phyloP scores from a whole-genome alignment of 2,888 invertebrate genomes.

The Sarcophaga caerulescens region DNA sequence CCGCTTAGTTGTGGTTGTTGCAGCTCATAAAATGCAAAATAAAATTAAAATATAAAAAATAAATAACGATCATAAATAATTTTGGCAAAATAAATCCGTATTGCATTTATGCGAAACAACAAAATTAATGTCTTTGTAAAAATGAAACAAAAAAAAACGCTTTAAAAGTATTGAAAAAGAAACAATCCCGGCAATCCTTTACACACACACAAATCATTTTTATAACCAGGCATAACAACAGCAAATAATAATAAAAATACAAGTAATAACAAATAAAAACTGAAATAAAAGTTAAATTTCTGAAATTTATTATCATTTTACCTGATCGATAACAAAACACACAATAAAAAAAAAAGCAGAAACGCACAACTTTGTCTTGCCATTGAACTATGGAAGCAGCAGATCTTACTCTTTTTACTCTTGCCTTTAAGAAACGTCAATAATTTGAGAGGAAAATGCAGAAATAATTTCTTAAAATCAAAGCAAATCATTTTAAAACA shows the following conservation, averaged over 20 bases:
- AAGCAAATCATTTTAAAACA: conserved; percentile 7
- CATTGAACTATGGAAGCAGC: neutral
- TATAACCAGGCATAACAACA: conserved; percentile 60
- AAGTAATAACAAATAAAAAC: neutral
- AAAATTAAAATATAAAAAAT: neutral
- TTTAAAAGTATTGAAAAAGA: neutral
- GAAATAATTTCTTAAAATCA: neutral
- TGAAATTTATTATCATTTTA: conserved; percentile 65
- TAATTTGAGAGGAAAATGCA: conserved; percentile 42
- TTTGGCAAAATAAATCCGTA: conserved; percentile 1
- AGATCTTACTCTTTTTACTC: neutral
- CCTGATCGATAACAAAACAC: conserved; percentile 65
- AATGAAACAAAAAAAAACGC: conserved; percentile 1
- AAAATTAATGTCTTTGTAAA: conserved; percentile 34
- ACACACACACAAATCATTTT: conserved; percentile 64
- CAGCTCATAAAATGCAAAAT: neutral
- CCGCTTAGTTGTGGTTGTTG: neutral
- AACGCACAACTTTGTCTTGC: conserved; percentile 28
- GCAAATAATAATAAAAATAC: conserved; percentile 24
- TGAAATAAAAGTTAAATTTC: conserved; percentile 41
- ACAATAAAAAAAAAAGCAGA: neutral
- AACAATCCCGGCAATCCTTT: too few species aligned
- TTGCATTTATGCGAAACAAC: neutral
- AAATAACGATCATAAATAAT: conserved; percentile 38
- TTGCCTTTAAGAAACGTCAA: conserved; percentile 53